Evolutionary conservation across 2,797 vertebrate genomes (phyloP), one percentile per base, ranked within the genome.

Genomic region (Acrossocheilus fasciatus): DNA sequence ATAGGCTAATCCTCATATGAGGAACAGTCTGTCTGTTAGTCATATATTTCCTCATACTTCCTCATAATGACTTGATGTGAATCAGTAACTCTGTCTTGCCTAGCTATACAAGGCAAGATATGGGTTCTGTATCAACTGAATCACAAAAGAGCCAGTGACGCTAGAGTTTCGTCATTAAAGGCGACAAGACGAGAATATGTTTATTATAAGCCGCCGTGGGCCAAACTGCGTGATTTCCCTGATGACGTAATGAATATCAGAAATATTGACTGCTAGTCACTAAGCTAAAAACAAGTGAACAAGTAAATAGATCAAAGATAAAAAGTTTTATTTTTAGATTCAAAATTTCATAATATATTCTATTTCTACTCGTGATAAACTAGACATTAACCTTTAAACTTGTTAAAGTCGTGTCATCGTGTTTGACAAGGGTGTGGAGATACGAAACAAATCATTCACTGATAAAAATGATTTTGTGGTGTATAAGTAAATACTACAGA

Each of bases 301-400:
- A 26, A 45, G 50, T 10, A 52, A 66, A 59, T 34, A n/a, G 18
- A 39, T 77, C 62, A 6, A 2, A 62, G 66, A 50, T 10, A 66
- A 66, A 85, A 10, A 57, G 5, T 4, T 20, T 69, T 81, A 87
- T 68, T 87, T 80, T 81, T 81, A 64, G 72, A 83, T 57, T 74
- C 17, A 26, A 41, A 30, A 12, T 81, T 76, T 79, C 39, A 43
- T 73, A 12, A 68, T 77, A 79, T 47, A 62, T 50, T 57, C 41
- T 34, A 11, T 81, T 81, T 62, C 52, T 45, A 45, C 20, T 34
- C 15, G 75, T 72, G 73, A 79, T 69, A 85, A 76, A 82, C 17
- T 57, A 87, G 30, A 73, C 45, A 79, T 86, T 73, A 87, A 85
- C 59, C 87, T 83, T 82, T 69, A 83, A 74, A 77, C 73, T 68